phyloP scores from a whole-genome alignment of 2,888 invertebrate species.

The Taenaris catops region DNA sequence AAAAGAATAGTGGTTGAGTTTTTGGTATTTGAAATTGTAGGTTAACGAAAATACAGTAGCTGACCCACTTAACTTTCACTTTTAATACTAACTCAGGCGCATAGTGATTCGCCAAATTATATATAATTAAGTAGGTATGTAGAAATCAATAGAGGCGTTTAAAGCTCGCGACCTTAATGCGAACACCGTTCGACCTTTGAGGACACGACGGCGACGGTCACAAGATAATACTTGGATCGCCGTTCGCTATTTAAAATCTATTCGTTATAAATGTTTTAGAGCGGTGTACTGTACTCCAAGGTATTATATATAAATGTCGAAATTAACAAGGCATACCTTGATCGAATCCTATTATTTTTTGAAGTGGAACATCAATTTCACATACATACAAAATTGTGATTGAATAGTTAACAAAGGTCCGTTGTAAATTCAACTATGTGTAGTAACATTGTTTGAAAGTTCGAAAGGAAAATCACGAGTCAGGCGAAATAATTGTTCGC shows the following conservation, averaged over 20 bases:
- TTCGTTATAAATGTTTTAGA: slow-evolving; percentile 2
- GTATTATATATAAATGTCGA: neutral
- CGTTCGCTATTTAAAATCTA: slow-evolving; percentile 1
- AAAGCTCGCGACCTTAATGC: slow-evolving; percentile 55
- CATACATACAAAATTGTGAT: slow-evolving; percentile 5
- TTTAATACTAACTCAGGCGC: slow-evolving; percentile 16
- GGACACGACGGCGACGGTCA: slow-evolving; percentile 43
- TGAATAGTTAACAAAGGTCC: neutral
- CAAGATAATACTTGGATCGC: slow-evolving; percentile 13
- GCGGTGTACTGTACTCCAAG: slow-evolving; percentile 1
- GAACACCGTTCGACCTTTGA: slow-evolving; percentile 59
- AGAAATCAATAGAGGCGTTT: slow-evolving; percentile 7
- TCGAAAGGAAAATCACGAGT: slow-evolving; percentile 20
- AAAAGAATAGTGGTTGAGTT: too few relatives aligned
- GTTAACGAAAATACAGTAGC: too few relatives aligned
- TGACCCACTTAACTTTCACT: slow-evolving; percentile 25
- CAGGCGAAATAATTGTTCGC: slow-evolving; percentile 11
- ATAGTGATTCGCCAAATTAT: slow-evolving; percentile 11
- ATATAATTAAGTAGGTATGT: neutral
- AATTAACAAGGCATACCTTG: slow-evolving; percentile 3
- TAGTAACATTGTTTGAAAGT: slow-evolving; percentile 4
- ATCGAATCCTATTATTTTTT: slow-evolving; percentile 4
- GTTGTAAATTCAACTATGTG: neutral
- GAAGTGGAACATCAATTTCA: slow-evolving; percentile 3
- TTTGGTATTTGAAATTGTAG: too few relatives aligned